Percentiles rank a stretch among this genome's conserved stretches.
Evolutionary conservation across 1,140 invertebrate species (phyloP).

Genomic region (Schlechtendalia chinensis): DNA sequence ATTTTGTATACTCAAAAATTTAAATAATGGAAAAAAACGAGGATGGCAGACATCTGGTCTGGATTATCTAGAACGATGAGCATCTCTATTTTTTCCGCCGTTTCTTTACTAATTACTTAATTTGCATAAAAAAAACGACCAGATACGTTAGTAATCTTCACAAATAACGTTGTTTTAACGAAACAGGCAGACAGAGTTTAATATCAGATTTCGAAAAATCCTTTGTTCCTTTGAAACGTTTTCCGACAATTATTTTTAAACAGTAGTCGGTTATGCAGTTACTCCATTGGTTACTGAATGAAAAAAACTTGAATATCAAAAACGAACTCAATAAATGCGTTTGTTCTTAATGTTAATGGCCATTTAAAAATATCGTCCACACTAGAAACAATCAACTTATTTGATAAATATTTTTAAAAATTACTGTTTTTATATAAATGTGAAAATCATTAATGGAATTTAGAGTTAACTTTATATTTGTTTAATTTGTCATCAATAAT

Average conservation of each 20-base stretch:
- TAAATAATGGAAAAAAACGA: background rate
- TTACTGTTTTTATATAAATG: too few species aligned
- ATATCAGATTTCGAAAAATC: conserved; percentile 35
- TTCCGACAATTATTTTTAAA: background rate
- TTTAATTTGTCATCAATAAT: too few species aligned
- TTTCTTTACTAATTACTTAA: conserved; percentile 44
- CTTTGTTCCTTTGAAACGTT: conserved; percentile 35
- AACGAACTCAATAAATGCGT: background rate
- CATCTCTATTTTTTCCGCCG: conserved; percentile 1
- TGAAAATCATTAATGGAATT: too few species aligned
- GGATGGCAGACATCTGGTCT: background rate
- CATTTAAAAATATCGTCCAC: background rate
- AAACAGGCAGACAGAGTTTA: conserved; percentile 20
- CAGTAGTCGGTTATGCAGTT: background rate
- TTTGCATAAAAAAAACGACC: conserved; percentile 38
- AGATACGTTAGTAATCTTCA: conserved; percentile 16
- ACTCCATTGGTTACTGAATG: background rate
- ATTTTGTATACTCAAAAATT: background rate
- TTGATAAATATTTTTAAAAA: background rate
- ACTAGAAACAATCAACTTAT: background rate
- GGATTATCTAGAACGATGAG: conserved; percentile 34
- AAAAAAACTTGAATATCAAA: too few species aligned
- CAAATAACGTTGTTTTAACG: conserved; percentile 5
- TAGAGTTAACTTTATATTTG: too few species aligned
- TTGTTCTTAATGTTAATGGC: background rate